Evolutionary conservation across 30 jellyfish, hydroid and myxozoan genomes (phyloP), one percentile per base, ranked within the genome.

Genomic region (Chrysaora quinquecirrha): DNA sequence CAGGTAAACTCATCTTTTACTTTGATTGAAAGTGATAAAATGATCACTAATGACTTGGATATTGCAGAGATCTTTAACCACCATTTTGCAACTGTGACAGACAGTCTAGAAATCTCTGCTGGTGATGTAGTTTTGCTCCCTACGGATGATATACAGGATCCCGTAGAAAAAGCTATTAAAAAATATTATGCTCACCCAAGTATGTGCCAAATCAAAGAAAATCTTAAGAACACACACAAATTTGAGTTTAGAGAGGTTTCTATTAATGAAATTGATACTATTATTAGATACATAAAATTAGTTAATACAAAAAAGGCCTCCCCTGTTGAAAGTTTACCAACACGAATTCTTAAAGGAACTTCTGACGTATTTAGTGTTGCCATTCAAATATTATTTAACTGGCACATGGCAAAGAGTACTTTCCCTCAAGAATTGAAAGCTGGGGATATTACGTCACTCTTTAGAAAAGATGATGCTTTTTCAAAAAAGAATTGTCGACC

Each of bases 41-140:
- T 78, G 71, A 38, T 60, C 11, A 60, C 79, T n/a, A 71, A 66
- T 24, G 91, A 49, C 47, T 22, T 27, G 9, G 77, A 66, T 9
- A 66, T 80, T 80, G 83, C 91, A 34, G 76, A 68, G 29, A 66
- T 80, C 20, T 66, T 80, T 68, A 80, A 80, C 76, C 21, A 63
- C 58, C 43, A 27, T 38, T 64, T 80, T 80, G 46, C 75, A 30
- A 80, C 65, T 52, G 47, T 65, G 28, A 80, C 91, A 0, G 71
- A 61, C 1, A 23, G 46, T 10, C 50, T 61, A 33, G 80, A 38
- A 78, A 60, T 78, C 23, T 23, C 58, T 28, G 52, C 30, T 18
- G 30, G 33, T 35, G 46, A 60, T 56, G 64, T 52, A 54, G 31
- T 29, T 25, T 31, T 49, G 2, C 12, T 16, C 47, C 12, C 80